Base-by-base conservation (phyloP, 2,113 vertebrate species). In the Menura novaehollandiae region DNA sequence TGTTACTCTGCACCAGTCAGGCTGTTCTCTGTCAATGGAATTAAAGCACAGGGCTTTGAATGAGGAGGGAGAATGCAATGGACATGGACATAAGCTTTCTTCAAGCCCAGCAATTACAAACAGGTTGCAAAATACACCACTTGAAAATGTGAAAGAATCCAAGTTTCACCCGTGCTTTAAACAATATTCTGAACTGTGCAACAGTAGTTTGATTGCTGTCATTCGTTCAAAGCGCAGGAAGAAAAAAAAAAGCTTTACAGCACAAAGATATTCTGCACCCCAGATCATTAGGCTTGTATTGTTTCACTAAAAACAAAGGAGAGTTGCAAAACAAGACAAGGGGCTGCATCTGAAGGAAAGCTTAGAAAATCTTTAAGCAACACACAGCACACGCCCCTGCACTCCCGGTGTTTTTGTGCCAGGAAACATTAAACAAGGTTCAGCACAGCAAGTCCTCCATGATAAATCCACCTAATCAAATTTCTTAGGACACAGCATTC, bases 1-100 rank as follows among this genome's bases (percentile, higher is more conserved):
- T 2, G 33, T 96, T 96, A 97, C 96, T 98, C 96, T 97, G 97
- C 97, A 98, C 97, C 97, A 97, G 97, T 97, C 88, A 91, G 79
- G 96, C 97, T 94, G 96, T 93, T 96, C 62, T 37, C 59, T 91
- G 56, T 17, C 41, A 64, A 53, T 93, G 88, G 71, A 53, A 75
- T 93, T 56, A n/a, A 80, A 39, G 84, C 58, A 91, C 66, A 77
- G 47, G 16, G 81, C 75, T 91, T 77, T 68, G 85, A 27, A 64
- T 68, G 90, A 95, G 69, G 74, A 89, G 69, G 78, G 90, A 69
- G 10, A 72, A 89, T 87, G 89, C 1, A 32, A 95, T 94, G 93
- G 64, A 76, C 14, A 88, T 74, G 93, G 77, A 93, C 58, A 47
- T 11, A 83, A 92, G 64, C 55, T 64, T 71, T 92, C 86, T 79